Conservation (phyloP, 2,113 vertebrate species). For the Agelaius phoeniceus region DNA sequence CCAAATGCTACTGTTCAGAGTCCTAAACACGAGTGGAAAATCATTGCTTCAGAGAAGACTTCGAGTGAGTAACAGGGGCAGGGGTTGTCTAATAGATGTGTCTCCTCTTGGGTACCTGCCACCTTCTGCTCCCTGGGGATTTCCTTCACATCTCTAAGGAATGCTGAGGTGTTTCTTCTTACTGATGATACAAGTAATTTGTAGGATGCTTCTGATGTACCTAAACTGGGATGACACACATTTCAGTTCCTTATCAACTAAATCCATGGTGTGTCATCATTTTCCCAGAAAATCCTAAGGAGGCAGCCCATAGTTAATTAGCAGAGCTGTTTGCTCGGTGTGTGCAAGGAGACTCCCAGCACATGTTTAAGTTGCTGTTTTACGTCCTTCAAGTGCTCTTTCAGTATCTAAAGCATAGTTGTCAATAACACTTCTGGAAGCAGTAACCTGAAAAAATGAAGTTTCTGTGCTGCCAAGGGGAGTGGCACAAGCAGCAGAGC, state of each 20-base stretch:
- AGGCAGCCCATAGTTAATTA: background rate
- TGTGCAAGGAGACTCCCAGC: accelerated
- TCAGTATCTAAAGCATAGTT: background rate
- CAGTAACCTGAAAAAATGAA: background rate
- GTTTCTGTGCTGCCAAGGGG: accelerated
- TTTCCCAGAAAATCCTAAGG: background rate
- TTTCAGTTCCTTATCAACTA: background rate
- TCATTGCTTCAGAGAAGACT: constrained; percentile 97
- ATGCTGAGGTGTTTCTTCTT: background rate
- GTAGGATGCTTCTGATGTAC: background rate
- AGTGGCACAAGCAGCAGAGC: background rate
- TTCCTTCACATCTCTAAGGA: background rate
- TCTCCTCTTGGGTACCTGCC: background rate
- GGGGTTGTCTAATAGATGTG: background rate
- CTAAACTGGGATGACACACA: background rate
- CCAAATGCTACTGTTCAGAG: constrained; percentile 86
- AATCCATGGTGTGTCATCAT: background rate
- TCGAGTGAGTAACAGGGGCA: constrained; percentile 84
- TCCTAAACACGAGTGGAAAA: constrained; percentile 96
- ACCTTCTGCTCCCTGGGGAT: background rate
- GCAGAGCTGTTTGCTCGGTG: background rate
- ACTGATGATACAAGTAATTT: background rate
- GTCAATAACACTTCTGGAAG: background rate
- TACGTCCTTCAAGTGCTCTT: accelerated
- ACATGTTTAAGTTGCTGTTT: background rate